Evolutionary conservation across 1,140 invertebrate species (phyloP).

Genomic region (Chironomus striatipennis): DNA sequence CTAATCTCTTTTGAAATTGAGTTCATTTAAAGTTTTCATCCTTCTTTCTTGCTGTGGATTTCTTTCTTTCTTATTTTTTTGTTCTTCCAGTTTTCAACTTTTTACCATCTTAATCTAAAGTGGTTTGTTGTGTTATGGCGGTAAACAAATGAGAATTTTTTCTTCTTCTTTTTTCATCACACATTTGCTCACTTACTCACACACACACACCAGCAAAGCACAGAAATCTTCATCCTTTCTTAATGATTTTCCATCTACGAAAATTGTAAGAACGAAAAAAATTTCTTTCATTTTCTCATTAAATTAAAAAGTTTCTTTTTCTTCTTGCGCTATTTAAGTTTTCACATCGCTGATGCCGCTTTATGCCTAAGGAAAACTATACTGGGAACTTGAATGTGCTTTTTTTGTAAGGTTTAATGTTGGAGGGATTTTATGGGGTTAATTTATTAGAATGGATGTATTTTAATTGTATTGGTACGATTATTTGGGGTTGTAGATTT

Average conservation of each 20-base stretch:
- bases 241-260: not conserved
- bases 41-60: not conserved
- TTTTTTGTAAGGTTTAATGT: too few relatives aligned
- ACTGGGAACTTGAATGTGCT: too few relatives aligned
- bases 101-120: not conserved
- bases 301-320: too few relatives aligned
- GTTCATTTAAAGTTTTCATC: constrained; percentile 19
- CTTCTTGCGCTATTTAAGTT: not conserved
- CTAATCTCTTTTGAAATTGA: constrained; percentile 23
- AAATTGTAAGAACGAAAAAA: not conserved
- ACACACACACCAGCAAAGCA: not conserved
- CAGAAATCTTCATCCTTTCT: not conserved
- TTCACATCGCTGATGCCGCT: not conserved
- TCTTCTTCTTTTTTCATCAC: too few relatives aligned
- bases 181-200: too few relatives aligned
- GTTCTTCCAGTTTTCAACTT: not conserved
- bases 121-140: constrained; percentile 3
- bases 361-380: not conserved
- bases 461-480: too few relatives aligned
- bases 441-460: too few relatives aligned
- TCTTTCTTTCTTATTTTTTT: not conserved
- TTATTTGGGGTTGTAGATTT: too few relatives aligned
- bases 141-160: not conserved
- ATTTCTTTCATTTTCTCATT: not conserved
- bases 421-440: too few relatives aligned